A percentile compares a stretch with the other conserved stretches of the same genome.
phyloP scores from a whole-genome alignment of 2,797 vertebrate species.

The Otus scops region DNA sequence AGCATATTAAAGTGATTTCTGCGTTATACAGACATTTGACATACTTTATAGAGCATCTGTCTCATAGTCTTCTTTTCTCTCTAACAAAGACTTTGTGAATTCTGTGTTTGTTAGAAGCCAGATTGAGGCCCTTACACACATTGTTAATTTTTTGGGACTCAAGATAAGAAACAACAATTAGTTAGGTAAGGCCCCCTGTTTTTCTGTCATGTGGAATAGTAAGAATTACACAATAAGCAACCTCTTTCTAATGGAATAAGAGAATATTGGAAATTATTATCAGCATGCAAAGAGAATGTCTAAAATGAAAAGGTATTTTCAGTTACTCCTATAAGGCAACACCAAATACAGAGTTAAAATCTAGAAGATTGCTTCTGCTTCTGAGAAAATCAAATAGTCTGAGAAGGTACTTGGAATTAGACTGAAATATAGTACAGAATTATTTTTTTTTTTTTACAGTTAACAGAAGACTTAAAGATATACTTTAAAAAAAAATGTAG shows the following conservation, averaged over 20 bases:
- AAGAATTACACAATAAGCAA: background rate
- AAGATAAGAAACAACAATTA: background rate
- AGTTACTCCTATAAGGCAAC: background rate
- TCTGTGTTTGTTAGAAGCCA: background rate
- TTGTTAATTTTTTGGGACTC: background rate
- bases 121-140: background rate
- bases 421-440: background rate
- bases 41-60: background rate
- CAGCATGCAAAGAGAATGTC: background rate
- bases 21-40: background rate
- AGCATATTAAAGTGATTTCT: background rate
- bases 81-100: background rate
- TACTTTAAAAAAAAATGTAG: background rate
- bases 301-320: background rate
- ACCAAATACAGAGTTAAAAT: background rate
- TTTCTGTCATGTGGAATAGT: background rate
- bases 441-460: background rate
- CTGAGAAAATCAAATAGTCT: background rate
- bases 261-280: background rate
- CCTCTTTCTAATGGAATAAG: background rate
- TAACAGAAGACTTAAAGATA: background rate
- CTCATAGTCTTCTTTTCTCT: background rate
- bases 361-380: background rate
- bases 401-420: background rate
- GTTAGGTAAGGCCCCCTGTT: background rate